These are phyloP conservation scores for Drosophila parthenogenetica DNA, from an alignment of 2,888 invertebrate genomes.

Conservation along the genomic window DNA sequence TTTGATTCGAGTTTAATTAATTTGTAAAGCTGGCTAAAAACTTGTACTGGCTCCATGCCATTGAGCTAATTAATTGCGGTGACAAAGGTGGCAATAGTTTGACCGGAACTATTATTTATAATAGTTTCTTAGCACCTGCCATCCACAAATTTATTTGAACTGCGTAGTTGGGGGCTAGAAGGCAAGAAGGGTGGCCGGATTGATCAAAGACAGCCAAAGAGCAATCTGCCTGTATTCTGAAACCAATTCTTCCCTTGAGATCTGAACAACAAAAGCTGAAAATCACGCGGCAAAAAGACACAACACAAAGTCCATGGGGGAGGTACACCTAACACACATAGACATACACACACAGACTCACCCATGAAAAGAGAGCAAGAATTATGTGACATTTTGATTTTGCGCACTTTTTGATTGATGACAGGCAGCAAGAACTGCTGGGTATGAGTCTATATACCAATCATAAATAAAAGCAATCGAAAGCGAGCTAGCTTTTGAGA, in stretches of 20 bases:
- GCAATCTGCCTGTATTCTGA: constrained; percentile 13
- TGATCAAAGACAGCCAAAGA: constrained; percentile 21
- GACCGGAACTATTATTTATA: constrained; percentile 4
- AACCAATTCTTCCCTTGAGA: constrained; percentile 43
- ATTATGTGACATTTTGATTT: constrained; percentile 79
- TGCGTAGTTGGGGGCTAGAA: constrained; percentile 15
- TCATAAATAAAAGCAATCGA: constrained; percentile 77
- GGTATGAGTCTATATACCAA: constrained; percentile 46
- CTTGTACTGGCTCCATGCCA: neutral
- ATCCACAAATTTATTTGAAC: neutral
- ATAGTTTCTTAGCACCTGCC: constrained; percentile 33
- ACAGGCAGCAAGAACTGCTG: constrained; percentile 47
- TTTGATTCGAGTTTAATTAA: constrained; percentile 57
- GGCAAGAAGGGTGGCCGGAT: constrained; percentile 1
- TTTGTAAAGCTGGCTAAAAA: constrained; percentile 33
- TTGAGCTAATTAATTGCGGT: constrained; percentile 21
- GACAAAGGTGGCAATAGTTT: constrained; percentile 11
- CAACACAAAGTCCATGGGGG: constrained; percentile 17
- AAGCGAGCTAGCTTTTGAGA: constrained; percentile 51
- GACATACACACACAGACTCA: constrained; percentile 12
- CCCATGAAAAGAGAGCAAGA: constrained; percentile 1
- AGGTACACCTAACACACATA: constrained; percentile 15
- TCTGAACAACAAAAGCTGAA: constrained; percentile 39
- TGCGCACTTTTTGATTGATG: constrained; percentile 82
- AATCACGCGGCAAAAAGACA: constrained; percentile 51